Conservation (phyloP, 2,113 vertebrate genomes). For the Polyodon spathula region DNA sequence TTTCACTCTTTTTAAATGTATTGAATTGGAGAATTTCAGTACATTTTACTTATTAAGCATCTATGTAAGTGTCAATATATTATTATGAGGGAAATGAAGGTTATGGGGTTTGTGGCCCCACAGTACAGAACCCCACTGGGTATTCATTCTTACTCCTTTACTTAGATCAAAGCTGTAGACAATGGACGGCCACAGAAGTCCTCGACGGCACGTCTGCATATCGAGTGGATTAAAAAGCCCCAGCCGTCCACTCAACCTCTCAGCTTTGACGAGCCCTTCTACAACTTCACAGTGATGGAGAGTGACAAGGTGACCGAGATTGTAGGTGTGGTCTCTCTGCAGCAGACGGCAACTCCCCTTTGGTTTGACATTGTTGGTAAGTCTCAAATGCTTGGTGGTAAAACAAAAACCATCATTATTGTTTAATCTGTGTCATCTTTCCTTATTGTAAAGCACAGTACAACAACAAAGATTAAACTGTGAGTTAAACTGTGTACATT, state of each 20-base stretch:
- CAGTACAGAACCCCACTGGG: too few relatives aligned
- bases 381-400: slow-evolving; percentile 22
- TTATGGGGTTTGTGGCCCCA: too few relatives aligned
- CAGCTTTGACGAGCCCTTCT: slow-evolving; percentile 80
- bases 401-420: not conserved
- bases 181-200: slow-evolving; percentile 91
- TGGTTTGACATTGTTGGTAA: slow-evolving; percentile 96
- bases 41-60: too few relatives aligned
- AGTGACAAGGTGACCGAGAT: slow-evolving; percentile 86
- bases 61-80: too few relatives aligned
- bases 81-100: too few relatives aligned
- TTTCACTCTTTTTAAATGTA: too few relatives aligned
- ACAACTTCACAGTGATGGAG: slow-evolving; percentile 95
- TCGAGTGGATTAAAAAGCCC: slow-evolving; percentile 87
- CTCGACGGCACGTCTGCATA: slow-evolving; percentile 82
- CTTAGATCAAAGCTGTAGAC: slow-evolving; percentile 88
- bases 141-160: slow-evolving; percentile 15
- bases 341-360: slow-evolving; percentile 67
- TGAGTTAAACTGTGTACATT: too few relatives aligned
- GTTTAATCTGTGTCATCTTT: not conserved
- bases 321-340: slow-evolving; percentile 85
- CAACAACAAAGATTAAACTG: too few relatives aligned
- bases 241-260: slow-evolving; percentile 48
- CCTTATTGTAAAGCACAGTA: too few relatives aligned
- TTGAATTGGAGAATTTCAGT: too few relatives aligned